Percentiles rank a stretch among this genome's conserved stretches.
phyloP scores from a whole-genome alignment of 2,888 invertebrate species.

The Macropis europaea region DNA sequence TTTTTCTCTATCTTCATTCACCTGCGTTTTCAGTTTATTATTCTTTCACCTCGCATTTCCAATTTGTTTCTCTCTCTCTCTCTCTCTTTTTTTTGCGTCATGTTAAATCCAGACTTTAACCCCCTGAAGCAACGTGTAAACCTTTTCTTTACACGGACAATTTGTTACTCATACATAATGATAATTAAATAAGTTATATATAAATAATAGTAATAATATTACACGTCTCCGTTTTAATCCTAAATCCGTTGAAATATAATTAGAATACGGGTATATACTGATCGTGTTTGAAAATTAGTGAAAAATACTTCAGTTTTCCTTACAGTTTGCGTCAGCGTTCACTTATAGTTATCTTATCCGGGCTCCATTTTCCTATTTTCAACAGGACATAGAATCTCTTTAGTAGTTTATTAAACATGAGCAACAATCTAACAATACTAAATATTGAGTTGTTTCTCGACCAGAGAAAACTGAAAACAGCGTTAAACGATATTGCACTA shows the following conservation, averaged over 20 bases:
- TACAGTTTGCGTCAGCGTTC: neutral
- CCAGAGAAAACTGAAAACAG: neutral
- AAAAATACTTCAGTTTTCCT: slow-evolving; percentile 9
- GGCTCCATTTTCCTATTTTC: slow-evolving; percentile 1
- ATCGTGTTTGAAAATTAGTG: slow-evolving; percentile 32
- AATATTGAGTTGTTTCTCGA: neutral
- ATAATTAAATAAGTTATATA: slow-evolving; percentile 32
- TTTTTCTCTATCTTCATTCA: slow-evolving; percentile 3
- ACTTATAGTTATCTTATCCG: slow-evolving; percentile 39
- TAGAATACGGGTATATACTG: slow-evolving; percentile 16
- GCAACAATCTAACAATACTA: slow-evolving; percentile 14
- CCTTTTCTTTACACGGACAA: neutral
- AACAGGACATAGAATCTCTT: slow-evolving; percentile 10
- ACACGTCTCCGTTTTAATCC: slow-evolving; percentile 29
- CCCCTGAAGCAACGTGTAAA: slow-evolving; percentile 46
- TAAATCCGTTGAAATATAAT: slow-evolving; percentile 24
- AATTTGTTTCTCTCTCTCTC: neutral
- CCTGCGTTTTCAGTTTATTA: neutral
- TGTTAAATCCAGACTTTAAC: slow-evolving; percentile 59
- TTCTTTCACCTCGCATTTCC: slow-evolving; percentile 15
- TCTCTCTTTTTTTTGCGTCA: slow-evolving; percentile 38
- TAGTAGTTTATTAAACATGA: slow-evolving; percentile 23
- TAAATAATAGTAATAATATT: slow-evolving; percentile 20
- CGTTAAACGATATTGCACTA: slow-evolving; percentile 2
- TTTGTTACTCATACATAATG: slow-evolving; percentile 14